These are phyloP conservation scores for Euschistus heros DNA, from an alignment of 1,140 invertebrate species.

Conservation along the genomic window DNA sequence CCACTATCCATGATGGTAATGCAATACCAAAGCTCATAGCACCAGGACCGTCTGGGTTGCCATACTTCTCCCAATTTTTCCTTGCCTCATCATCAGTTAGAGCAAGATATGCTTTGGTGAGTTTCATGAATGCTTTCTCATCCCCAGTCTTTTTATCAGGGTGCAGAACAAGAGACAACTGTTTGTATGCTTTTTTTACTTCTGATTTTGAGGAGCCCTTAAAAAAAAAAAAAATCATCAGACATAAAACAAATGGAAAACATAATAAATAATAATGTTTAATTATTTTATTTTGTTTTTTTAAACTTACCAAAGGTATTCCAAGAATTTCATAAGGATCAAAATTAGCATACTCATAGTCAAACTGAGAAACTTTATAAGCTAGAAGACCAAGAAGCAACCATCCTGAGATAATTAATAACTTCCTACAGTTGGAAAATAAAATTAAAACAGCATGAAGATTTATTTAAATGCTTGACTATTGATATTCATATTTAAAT, in stretches of 20 bases:
- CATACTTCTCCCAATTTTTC: constrained; percentile 97
- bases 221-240: constrained; percentile 30
- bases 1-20: constrained; percentile 99
- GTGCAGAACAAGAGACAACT: constrained; percentile 86
- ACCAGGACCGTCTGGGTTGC: constrained; percentile 98
- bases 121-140: constrained; percentile 93
- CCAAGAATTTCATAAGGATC: constrained; percentile 96
- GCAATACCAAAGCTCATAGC: constrained; percentile 99
- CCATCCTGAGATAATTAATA: constrained; percentile 76
- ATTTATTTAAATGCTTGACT: neutral
- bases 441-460: neutral
- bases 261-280: neutral
- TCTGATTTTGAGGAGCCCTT: constrained; percentile 72
- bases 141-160: constrained; percentile 96
- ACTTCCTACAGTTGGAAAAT: constrained; percentile 43
- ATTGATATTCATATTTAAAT: neutral
- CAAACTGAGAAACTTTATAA: constrained; percentile 95
- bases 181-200: constrained; percentile 92
- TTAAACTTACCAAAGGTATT: constrained; percentile 58
- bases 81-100: constrained; percentile 93
- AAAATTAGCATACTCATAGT: constrained; percentile 96
- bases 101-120: constrained; percentile 81
- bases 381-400: constrained; percentile 71
- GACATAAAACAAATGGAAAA: constrained; percentile 16
- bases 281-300: too few relatives aligned